Conservation (phyloP, 2,797 vertebrate species). For the Notolepis coatsorum region DNA sequence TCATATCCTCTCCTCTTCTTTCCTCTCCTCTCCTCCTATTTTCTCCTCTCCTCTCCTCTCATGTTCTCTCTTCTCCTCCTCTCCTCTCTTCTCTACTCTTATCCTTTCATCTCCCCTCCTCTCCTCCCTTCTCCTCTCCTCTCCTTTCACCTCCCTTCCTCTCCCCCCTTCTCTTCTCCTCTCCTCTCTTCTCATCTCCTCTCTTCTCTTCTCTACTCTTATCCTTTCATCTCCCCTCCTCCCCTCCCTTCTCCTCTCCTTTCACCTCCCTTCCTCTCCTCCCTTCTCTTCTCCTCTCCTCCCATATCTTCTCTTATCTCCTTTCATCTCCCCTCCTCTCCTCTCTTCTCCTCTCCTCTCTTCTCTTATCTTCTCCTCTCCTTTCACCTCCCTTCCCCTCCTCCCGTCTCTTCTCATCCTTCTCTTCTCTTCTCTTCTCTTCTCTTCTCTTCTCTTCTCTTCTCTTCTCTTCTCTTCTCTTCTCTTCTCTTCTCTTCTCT, state of each 20-base stretch:
- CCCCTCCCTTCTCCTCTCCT: background rate
- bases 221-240: constrained; percentile 6
- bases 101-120: constrained; percentile 47
- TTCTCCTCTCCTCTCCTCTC: background rate
- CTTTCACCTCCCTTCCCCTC: too few species aligned
- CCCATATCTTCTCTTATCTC: too few species aligned
- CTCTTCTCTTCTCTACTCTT: too few species aligned
- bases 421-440: background rate
- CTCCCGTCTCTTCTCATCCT: too few species aligned
- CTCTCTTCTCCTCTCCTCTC: too few species aligned
- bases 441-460: background rate
- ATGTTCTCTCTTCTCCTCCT: too few species aligned
- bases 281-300: constrained; percentile 42
- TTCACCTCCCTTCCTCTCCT: constrained; percentile 49
- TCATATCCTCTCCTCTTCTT: constrained; percentile 53
- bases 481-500: constrained; percentile 4
- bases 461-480: background rate
- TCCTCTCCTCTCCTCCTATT: constrained; percentile 10
- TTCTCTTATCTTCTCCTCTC: too few species aligned
- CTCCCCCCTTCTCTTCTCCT: constrained; percentile 47
- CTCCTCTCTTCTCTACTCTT: too few species aligned
- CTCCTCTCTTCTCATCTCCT: background rate
- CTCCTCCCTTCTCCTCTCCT: constrained; percentile 24
- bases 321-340: too few species aligned
- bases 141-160: background rate